A percentile compares a stretch with the other conserved stretches of the same genome.
These are phyloP conservation scores for Ivindomyrus marchei DNA, from an alignment of 2,113 vertebrate species.

Conservation along the genomic window DNA sequence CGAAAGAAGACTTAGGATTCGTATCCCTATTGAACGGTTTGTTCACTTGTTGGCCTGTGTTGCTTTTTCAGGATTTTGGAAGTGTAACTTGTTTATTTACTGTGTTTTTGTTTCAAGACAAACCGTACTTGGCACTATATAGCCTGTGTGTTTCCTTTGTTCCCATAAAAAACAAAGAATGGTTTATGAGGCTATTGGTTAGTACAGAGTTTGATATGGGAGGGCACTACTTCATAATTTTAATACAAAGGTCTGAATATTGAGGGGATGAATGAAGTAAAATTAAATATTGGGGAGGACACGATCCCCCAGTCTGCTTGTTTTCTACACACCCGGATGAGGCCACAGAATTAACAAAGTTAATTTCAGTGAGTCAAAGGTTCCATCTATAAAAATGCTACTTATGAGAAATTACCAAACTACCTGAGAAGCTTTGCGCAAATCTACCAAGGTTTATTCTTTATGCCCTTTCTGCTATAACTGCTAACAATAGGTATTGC, in stretches of 20 bases:
- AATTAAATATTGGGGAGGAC: background rate
- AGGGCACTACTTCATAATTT: background rate
- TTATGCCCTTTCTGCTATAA: background rate
- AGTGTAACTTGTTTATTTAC: background rate
- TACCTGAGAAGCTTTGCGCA: background rate
- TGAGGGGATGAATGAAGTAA: background rate
- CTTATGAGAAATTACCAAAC: background rate
- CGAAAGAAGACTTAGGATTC: background rate
- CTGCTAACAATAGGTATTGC: background rate
- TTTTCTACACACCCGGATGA: background rate
- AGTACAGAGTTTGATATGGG: background rate
- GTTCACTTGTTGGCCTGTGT: background rate
- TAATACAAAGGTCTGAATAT: background rate
- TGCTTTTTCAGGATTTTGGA: background rate
- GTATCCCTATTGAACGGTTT: background rate
- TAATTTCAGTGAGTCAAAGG: background rate
- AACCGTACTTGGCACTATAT: background rate
- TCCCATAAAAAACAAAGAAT: background rate
- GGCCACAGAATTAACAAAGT: background rate
- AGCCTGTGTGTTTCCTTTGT: background rate
- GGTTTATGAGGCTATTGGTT: background rate
- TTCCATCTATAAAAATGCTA: background rate
- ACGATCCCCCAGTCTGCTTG: background rate
- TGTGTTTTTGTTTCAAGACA: background rate
- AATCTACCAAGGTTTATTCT: background rate